Evolutionary conservation across 2,797 vertebrate species (phyloP).

Genomic region (Hypotaenidia philippensis): DNA sequence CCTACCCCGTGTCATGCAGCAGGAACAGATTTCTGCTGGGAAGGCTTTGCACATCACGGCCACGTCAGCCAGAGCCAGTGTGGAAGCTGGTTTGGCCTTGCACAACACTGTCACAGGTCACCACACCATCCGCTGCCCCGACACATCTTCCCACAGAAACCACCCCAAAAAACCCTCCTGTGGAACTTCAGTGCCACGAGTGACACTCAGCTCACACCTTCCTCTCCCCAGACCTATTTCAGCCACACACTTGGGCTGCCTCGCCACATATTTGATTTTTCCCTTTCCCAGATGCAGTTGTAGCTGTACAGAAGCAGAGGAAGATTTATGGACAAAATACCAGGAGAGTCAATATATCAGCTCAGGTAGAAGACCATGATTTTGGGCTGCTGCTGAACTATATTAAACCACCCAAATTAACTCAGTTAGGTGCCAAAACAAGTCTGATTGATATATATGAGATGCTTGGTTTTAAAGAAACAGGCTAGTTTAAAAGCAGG

Average conservation of each 20-base stretch:
- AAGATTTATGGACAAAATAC: not conserved
- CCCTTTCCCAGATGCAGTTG: not conserved
- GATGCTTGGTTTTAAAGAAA: not conserved
- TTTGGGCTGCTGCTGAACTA: constrained; percentile 16
- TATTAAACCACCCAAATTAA: constrained; percentile 29
- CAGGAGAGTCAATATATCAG: not conserved
- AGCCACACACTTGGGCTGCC: not conserved
- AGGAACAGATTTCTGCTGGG: rapidly evolving
- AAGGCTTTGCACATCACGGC: not conserved
- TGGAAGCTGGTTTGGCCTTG: too few species aligned
- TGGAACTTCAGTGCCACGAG: not conserved
- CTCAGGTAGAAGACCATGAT: not conserved
- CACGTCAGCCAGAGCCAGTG: not conserved
- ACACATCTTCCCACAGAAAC: not conserved
- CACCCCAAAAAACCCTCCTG: not conserved
- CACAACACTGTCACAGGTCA: rapidly evolving
- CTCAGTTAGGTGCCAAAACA: constrained; percentile 27
- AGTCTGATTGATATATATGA: not conserved
- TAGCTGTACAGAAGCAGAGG: not conserved
- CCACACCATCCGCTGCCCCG: rapidly evolving
- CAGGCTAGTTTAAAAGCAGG: not conserved
- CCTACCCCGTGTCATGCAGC: rapidly evolving
- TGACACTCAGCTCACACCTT: rapidly evolving
- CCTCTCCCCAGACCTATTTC: not conserved
- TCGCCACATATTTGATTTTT: not conserved